Evolutionary conservation across 2,888 invertebrate genomes (phyloP).

Genomic region (Drymonia ruficornis): DNA sequence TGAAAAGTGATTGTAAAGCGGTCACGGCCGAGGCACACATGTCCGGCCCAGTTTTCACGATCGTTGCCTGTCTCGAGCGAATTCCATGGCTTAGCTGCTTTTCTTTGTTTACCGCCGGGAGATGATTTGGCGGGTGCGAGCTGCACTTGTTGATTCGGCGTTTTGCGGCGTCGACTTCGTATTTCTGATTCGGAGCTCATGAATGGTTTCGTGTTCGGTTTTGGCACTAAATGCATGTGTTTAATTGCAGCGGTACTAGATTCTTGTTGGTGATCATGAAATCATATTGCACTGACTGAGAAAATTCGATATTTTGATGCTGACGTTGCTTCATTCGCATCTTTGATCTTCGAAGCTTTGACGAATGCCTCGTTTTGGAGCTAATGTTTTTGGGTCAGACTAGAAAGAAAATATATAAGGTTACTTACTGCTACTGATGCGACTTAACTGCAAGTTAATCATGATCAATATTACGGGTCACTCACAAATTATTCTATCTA

Average conservation of each 20-base stretch:
- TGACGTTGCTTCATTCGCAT: background rate
- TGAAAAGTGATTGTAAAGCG: conserved; percentile 84
- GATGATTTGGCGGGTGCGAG: conserved; percentile 44
- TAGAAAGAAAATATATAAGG: background rate
- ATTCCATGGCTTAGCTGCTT: conserved; percentile 62
- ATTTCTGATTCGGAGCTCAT: conserved; percentile 29
- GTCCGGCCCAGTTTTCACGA: conserved; percentile 84
- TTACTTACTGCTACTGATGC: background rate
- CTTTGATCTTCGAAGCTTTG: background rate
- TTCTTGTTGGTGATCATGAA: conserved; percentile 23
- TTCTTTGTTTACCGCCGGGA: conserved; percentile 74
- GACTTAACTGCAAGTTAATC: background rate
- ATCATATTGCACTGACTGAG: background rate
- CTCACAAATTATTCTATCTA: background rate
- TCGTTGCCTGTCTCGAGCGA: conserved; percentile 64
- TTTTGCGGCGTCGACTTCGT: conserved; percentile 23
- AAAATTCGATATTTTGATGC: background rate
- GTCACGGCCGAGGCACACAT: conserved; percentile 82
- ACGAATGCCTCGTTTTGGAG: background rate
- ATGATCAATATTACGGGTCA: background rate
- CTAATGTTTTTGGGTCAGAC: background rate
- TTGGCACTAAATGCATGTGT: conserved; percentile 36
- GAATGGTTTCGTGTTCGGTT: conserved; percentile 32
- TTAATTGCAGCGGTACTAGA: conserved; percentile 20
- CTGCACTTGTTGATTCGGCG: conserved; percentile 64